Conservation (phyloP, 2,797 vertebrate genomes). For the Peromyscus aztecus region DNA sequence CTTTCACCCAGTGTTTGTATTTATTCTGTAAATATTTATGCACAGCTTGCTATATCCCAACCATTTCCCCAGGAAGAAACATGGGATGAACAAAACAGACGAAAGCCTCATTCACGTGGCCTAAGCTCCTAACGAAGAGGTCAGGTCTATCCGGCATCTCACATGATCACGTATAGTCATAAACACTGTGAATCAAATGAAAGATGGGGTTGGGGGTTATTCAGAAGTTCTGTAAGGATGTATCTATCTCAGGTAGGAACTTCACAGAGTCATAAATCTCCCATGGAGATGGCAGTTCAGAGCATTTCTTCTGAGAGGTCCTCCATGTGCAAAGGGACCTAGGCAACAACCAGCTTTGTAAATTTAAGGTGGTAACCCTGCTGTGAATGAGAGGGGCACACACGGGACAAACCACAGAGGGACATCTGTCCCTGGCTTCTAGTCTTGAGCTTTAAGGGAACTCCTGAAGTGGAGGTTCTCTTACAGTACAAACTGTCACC, state of each 20-base stretch:
- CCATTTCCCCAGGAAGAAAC: not conserved
- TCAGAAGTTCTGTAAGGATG: not conserved
- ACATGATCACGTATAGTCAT: not conserved
- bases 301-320: not conserved
- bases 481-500: not conserved
- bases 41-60: not conserved
- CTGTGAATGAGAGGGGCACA: not conserved
- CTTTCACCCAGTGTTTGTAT: constrained; percentile 26
- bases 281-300: not conserved
- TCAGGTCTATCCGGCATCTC: not conserved
- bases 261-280: not conserved
- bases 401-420: too few relatives aligned
- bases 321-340: rapidly evolving
- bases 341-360: not conserved
- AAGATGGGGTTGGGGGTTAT: not conserved
- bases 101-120: not conserved
- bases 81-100: not conserved
- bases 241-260: not conserved
- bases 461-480: not conserved
- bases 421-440: not conserved
- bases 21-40: constrained; percentile 55
- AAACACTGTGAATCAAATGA: not conserved
- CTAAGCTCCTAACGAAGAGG: not conserved
- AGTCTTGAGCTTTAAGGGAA: not conserved
- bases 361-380: not conserved